Base-by-base conservation (phyloP, 2,113 vertebrate genomes). In the Leptobrachium ailaonicum region DNA sequence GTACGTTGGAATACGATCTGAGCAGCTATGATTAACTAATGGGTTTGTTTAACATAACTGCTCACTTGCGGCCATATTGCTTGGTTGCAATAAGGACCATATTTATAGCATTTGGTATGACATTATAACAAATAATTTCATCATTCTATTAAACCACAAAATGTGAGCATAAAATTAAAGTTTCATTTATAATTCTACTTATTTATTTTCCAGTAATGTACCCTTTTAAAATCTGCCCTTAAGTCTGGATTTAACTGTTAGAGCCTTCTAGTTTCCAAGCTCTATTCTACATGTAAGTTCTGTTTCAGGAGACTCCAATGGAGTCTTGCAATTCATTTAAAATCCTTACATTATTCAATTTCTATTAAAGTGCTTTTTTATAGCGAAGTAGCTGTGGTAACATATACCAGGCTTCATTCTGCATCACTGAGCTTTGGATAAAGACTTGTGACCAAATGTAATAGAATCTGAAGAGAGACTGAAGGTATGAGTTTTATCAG, bases 391-490 rank as follows among this genome's bases (percentile, higher is more conserved):
- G 56, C 56, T 60, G 3, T 14, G 13, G 56, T 60, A 13, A 60
- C 56, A 60, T 3, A 1, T 12, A 60, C 56, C 56, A 60, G 56
- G 56, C 56, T 60, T 60, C 56, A 60, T 60, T 60, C 13, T 60
- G 56, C 56, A 60, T 60, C 56, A 60, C 56, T 60, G 56, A 60
- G 13, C 56, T 60, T 12, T 13, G 56, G 13, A 60, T 60, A 60
- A 60, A 60, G 56, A 60, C 56, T 60, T 60, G 56, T 14, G 56
- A 60, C 56, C 56, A 60, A 60, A 60, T 60, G 56, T 60, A 60
- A 60, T 60, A 60, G 13, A 11, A 60, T 60, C 56, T 60, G 6
- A 60, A 12, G 56, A 60, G 56, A 60, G 56, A 60, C 56, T 60
- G 56, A 60, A 60, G 56, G 56, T 60, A 60, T 60, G 56, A 60